A percentile compares a stretch with the other conserved stretches of the same genome.
phyloP scores from a whole-genome alignment of 2,888 invertebrate genomes.

The Dasypogon diadema region DNA sequence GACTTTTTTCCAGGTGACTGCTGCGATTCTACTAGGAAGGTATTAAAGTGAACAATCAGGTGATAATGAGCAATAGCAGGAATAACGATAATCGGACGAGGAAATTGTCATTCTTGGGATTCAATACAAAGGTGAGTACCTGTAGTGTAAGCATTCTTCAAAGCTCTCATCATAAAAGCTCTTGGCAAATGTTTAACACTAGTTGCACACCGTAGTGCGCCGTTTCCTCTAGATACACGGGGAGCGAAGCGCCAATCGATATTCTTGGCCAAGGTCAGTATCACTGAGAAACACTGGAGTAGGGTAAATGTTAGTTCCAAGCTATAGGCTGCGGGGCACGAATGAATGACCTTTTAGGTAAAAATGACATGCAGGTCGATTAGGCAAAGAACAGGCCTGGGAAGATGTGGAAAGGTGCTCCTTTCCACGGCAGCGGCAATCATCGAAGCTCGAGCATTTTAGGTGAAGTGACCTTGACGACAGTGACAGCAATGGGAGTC shows the following conservation, averaged over 20 bases:
- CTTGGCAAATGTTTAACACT: conserved; percentile 11
- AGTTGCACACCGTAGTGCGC: conserved; percentile 41
- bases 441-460: neutral
- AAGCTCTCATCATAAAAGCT: conserved; percentile 40
- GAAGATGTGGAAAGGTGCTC: no score
- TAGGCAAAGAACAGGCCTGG: neutral
- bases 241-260: conserved; percentile 61
- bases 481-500: neutral
- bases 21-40: neutral
- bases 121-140: conserved; percentile 72
- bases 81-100: conserved; percentile 72
- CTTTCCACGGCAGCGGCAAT: no score
- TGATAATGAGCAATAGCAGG: conserved; percentile 65
- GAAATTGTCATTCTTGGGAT: conserved; percentile 81
- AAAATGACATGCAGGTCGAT: conserved; percentile 9
- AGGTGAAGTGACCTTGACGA: conserved; percentile 14
- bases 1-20: neutral
- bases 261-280: conserved; percentile 65
- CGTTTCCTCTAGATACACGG: neutral
- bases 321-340: neutral
- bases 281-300: conserved; percentile 27
- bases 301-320: neutral
- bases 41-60: neutral
- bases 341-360: neutral
- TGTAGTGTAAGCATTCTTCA: neutral